Evolutionary conservation across 2,797 vertebrate genomes (phyloP).

Genomic region (Chaetophractus vellerosus): DNA sequence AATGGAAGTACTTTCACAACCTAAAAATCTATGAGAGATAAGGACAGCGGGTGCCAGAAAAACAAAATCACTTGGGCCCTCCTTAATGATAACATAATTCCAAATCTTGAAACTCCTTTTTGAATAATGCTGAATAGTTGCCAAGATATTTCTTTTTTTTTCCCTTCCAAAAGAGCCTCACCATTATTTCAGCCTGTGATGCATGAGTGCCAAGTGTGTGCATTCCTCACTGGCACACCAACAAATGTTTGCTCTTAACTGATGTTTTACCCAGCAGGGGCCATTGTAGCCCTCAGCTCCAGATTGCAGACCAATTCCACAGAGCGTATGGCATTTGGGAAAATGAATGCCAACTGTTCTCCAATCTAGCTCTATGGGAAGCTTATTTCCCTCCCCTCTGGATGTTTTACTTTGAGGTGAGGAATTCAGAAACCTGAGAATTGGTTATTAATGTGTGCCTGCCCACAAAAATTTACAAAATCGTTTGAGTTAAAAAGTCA

Average conservation of each 20-base stretch:
- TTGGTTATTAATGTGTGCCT: background rate
- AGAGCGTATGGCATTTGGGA: slow-evolving; percentile 72
- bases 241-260: slow-evolving; percentile 50
- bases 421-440: slow-evolving; percentile 56
- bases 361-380: slow-evolving; percentile 36
- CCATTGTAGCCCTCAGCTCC: slow-evolving; percentile 60
- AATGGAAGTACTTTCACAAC: background rate
- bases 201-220: slow-evolving; percentile 49
- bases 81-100: background rate
- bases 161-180: background rate
- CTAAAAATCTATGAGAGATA: background rate
- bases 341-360: slow-evolving; percentile 47
- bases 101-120: slow-evolving; percentile 29
- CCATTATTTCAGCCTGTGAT: slow-evolving; percentile 63
- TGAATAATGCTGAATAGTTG: slow-evolving; percentile 12
- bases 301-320: slow-evolving; percentile 69
- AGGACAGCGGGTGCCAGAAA: background rate
- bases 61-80: background rate
- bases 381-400: background rate
- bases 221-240: slow-evolving; percentile 41
- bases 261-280: slow-evolving; percentile 77
- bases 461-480: background rate
- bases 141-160: slow-evolving; percentile 3
- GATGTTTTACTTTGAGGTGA: slow-evolving; percentile 29
- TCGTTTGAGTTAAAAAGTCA: slow-evolving; percentile 29